Evolutionary conservation across 2,113 vertebrate genomes (phyloP), one percentile per base, ranked within the genome.

Genomic region (Nothoprocta perdicaria): DNA sequence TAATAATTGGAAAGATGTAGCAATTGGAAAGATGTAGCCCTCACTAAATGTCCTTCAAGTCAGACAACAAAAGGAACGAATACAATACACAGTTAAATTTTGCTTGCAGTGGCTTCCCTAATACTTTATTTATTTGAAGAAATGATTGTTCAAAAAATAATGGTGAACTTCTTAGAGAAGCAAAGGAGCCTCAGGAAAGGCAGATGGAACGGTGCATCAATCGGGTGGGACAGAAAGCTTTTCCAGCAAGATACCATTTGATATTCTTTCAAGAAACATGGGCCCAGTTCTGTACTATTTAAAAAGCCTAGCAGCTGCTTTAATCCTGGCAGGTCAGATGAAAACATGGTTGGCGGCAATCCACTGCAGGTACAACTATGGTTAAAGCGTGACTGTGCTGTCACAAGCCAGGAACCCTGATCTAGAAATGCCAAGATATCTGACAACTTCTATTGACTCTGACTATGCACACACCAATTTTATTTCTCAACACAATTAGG

Each of bases 71-170:
- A 90, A 84, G 29, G 63, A 85, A 79, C 2, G 0, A 26, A 15
- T 33, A 82, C 23, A 88, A 74, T 61, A 43, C 24, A 65, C 10
- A 35, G 38, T 46, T 78, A 66, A 10, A 40, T 66, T 84, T 40
- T 92, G 35, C 60, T 88, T 72, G 22, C 10, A 65, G 19, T 21
- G 38, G 7, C 26, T 73, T 82, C 73, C 65, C 18, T 57, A 46
- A 24, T 81, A 77, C 33, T 84, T 80, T 62, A 55, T 69, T 83
- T 94, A 63, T 80, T 55, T 91, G 60, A 92, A 84, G 45, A 76
- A 87, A 74, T 48, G 26, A 38, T 27, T 8, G 2, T 45, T 86
- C 69, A 79, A 40, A 69, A 19, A 84, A 74, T 33, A 41, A 79
- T 15, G 4, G 71, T 67, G 27, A 33, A 55, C 14, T 58, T 22